A percentile compares a stretch with the other conserved stretches of the same genome.
Evolutionary conservation across 2,797 vertebrate species (phyloP).

Genomic region (Threskiornis aethiopicus): DNA sequence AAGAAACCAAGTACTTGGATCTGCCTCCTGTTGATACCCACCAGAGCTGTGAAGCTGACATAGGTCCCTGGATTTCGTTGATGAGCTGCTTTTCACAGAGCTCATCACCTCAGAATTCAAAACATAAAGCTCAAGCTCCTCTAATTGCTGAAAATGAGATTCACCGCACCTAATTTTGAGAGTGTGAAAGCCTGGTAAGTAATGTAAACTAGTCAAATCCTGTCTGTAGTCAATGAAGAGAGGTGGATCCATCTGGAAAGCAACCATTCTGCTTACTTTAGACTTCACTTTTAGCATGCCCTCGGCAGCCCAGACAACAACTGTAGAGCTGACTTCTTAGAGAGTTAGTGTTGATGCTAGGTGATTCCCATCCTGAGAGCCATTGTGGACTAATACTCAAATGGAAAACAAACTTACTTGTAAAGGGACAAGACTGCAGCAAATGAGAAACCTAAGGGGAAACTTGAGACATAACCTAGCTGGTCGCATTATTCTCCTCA

Average conservation of each 20-base stretch:
- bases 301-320: neutral
- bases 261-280: neutral
- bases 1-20: neutral
- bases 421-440: neutral
- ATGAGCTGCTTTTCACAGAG: neutral
- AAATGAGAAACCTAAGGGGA: neutral
- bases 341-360: neutral
- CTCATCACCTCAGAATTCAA: constrained; percentile 13
- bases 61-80: neutral
- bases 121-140: neutral
- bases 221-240: neutral
- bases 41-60: neutral
- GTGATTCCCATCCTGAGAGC: neutral
- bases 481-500: neutral
- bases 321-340: neutral
- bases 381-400: neutral
- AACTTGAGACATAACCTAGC: neutral
- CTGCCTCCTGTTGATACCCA: neutral
- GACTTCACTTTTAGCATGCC: neutral
- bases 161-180: neutral
- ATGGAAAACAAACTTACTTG: neutral
- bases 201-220: neutral
- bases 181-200: neutral
- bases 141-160: constrained; percentile 32
- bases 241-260: neutral